A percentile compares a stretch with the other conserved stretches of the same genome.
These are phyloP conservation scores for Zaprionus lineosus DNA, from an alignment of 2,888 invertebrate genomes.

Conservation along the genomic window DNA sequence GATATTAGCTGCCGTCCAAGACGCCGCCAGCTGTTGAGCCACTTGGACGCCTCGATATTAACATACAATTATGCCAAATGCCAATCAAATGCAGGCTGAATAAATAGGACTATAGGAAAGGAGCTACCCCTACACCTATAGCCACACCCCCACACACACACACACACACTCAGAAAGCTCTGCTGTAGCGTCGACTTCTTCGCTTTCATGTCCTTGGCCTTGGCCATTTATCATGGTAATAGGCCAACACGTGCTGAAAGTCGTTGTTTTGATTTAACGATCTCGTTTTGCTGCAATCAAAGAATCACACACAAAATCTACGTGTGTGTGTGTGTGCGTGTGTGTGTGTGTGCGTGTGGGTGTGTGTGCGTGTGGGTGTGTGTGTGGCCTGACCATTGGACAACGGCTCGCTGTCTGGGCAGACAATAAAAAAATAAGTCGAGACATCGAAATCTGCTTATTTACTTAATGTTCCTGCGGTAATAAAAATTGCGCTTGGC, in stretches of 20 bases:
- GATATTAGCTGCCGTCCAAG: conserved; percentile 44
- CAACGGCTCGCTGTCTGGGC: conserved; percentile 32
- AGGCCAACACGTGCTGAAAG: conserved; percentile 52
- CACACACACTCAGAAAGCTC: background rate
- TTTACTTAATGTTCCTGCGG: conserved; percentile 46
- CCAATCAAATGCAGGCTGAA: conserved; percentile 64
- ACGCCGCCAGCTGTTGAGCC: conserved; percentile 61
- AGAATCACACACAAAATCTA: conserved; percentile 34
- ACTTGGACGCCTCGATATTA: conserved; percentile 59
- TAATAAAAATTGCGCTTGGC: conserved; percentile 47
- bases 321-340: conserved; percentile 2
- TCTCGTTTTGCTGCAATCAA: conserved; percentile 65
- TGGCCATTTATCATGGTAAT: conserved; percentile 67
- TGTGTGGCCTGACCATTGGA: conserved; percentile 20
- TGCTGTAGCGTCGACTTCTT: conserved; percentile 2
- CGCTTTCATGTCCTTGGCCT: conserved; percentile 49
- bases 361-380: background rate
- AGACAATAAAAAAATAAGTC: conserved; percentile 41
- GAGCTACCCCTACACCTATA: background rate
- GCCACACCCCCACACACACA: background rate
- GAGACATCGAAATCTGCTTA: conserved; percentile 50
- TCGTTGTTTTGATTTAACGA: conserved; percentile 69
- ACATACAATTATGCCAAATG: conserved; percentile 69
- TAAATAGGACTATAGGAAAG: conserved; percentile 9
- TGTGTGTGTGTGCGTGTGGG: conserved; percentile 2